phyloP scores from a whole-genome alignment of 2,113 vertebrate genomes.

The Chaenocephalus aceratus region DNA sequence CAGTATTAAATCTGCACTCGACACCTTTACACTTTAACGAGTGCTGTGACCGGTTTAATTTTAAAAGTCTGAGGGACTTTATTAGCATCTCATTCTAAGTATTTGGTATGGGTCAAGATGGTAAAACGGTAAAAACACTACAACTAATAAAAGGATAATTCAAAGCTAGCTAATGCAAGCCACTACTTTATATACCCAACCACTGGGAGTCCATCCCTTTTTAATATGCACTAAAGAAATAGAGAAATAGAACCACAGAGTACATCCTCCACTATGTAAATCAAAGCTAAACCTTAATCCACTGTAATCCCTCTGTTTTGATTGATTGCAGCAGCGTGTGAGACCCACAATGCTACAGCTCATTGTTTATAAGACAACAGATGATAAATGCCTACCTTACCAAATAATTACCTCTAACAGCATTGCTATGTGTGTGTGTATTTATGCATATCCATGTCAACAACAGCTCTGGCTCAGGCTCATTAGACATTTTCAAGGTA shows the following conservation, averaged over 20 bases:
- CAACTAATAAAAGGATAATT: neutral
- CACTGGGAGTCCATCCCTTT: conserved; percentile 23
- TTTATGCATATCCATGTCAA: conserved; percentile 23
- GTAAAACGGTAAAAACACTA: neutral
- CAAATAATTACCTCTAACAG: conserved; percentile 44
- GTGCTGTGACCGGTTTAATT: conserved; percentile 12
- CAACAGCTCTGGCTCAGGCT: conserved; percentile 25
- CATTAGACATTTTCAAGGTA: conserved; percentile 37
- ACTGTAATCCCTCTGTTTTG: conserved; percentile 54
- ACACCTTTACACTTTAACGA: neutral
- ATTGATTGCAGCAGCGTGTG: conserved; percentile 44
- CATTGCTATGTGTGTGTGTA: neutral
- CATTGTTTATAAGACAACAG: conserved; percentile 48
- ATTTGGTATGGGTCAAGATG: neutral
- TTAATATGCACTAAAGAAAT: conserved; percentile 8
- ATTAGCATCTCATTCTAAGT: neutral
- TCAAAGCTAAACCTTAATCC: conserved; percentile 58
- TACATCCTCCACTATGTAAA: conserved; percentile 54
- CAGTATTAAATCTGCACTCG: no score
- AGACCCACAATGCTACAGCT: conserved; percentile 27
- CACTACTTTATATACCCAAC: conserved; percentile 4
- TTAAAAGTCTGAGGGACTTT: conserved; percentile 1
- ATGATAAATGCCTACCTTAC: conserved; percentile 37
- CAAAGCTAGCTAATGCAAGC: conserved; percentile 15
- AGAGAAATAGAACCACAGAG: neutral